A percentile compares a stretch with the other conserved stretches of the same genome.
phyloP scores from a whole-genome alignment of 2,888 invertebrate genomes.

The Amphipyra tragopoginis region DNA sequence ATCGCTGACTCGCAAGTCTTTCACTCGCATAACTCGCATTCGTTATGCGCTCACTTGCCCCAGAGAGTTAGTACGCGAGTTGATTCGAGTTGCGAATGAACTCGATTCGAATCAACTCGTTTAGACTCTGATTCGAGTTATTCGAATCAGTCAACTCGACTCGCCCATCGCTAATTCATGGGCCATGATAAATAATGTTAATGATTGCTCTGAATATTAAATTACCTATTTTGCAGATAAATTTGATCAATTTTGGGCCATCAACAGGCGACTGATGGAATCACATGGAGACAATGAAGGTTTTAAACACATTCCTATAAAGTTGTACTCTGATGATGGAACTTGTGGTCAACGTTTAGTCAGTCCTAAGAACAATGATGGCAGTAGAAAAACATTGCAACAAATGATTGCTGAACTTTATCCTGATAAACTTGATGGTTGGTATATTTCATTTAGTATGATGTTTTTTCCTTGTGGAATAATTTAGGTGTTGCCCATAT shows the following conservation, averaged over 20 bases:
- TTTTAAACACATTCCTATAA: conserved; percentile 97
- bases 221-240: conserved; percentile 92
- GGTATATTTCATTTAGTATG: conserved; percentile 21
- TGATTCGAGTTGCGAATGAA: too few relatives aligned
- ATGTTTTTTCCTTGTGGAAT: conserved; percentile 1
- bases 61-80: too few relatives aligned
- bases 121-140: too few relatives aligned
- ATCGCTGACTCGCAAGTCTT: too few relatives aligned
- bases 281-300: conserved; percentile 93
- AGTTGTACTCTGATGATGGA: conserved; percentile 94
- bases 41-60: too few relatives aligned
- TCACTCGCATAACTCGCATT: too few relatives aligned
- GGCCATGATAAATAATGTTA: too few relatives aligned
- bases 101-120: too few relatives aligned
- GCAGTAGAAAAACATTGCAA: conserved; percentile 92
- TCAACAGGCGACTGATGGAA: conserved; percentile 98
- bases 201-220: too few relatives aligned
- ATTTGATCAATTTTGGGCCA: conserved; percentile 99
- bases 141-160: too few relatives aligned
- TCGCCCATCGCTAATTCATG: not conserved
- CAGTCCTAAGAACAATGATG: conserved; percentile 93
- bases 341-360: conserved; percentile 94
- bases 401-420: conserved; percentile 93
- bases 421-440: conserved; percentile 88
- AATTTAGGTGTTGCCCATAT: not conserved